A percentile compares a stretch with the other conserved stretches of the same genome.
Evolutionary conservation across 2,797 vertebrate genomes (phyloP).

Genomic region (Adelosebastes latens): DNA sequence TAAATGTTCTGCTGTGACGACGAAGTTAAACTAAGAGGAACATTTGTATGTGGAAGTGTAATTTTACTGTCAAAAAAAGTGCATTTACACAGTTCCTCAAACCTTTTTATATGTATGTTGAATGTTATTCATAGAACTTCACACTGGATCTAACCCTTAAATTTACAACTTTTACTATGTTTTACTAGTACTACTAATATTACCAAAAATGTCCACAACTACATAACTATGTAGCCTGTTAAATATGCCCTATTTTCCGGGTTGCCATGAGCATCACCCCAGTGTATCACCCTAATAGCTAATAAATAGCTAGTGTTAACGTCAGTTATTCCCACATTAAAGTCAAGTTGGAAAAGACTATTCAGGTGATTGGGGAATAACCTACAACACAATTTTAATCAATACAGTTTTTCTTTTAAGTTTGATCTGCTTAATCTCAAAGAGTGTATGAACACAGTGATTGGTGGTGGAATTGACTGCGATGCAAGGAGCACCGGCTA

Average conservation of each 20-base stretch:
- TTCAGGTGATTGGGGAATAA: no score
- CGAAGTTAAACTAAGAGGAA: neutral
- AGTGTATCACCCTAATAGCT: no score
- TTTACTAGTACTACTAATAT: no score
- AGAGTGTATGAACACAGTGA: neutral
- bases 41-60: neutral
- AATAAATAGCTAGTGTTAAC: neutral
- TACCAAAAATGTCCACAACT: no score
- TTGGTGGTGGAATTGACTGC: neutral
- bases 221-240: no score
- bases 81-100: neutral
- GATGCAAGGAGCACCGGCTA: neutral
- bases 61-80: neutral
- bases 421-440: no score
- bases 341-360: neutral
- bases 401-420: no score
- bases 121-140: neutral
- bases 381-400: no score
- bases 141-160: no score
- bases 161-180: no score
- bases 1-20: neutral
- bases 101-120: neutral
- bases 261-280: no score
- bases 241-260: no score
- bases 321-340: neutral